These are phyloP conservation scores for Zaprionus camerounensis DNA, from an alignment of 1,140 invertebrate genomes.

Conservation along the genomic window DNA sequence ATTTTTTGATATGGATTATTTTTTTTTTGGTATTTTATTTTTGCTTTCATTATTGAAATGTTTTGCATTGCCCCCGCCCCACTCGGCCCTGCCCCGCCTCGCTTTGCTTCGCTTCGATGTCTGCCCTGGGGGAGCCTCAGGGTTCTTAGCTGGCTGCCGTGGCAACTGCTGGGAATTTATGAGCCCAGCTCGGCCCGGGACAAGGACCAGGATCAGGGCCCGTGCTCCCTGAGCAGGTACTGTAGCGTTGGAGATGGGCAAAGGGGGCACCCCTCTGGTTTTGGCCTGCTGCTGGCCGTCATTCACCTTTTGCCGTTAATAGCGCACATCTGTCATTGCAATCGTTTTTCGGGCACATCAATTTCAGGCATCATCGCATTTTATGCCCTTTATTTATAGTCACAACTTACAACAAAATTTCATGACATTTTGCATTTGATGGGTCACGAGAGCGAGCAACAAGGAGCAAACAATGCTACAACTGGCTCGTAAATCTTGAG, in stretches of 20 bases:
- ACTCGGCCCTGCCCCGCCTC: too few relatives aligned
- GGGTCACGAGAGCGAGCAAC: conserved; percentile 1
- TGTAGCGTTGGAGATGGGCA: too few relatives aligned
- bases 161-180: conserved; percentile 48
- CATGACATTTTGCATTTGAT: conserved; percentile 16
- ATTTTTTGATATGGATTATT: conserved; percentile 4
- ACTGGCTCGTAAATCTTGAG: conserved; percentile 2
- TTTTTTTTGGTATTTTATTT: conserved; percentile 18
- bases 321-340: conserved; percentile 58
- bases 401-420: conserved; percentile 35
- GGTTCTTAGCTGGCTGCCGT: conserved; percentile 1
- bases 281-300: neutral
- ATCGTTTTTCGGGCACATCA: conserved; percentile 49
- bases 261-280: too few relatives aligned
- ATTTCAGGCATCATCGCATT: conserved; percentile 45
- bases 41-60: conserved; percentile 52
- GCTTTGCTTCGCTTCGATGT: neutral
- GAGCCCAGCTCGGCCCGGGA: neutral
- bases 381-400: conserved; percentile 44
- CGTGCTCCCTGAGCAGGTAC: neutral
- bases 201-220: neutral
- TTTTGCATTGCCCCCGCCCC: conserved; percentile 39
- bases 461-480: conserved; percentile 2
- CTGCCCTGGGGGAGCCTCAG: conserved; percentile 30
- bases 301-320: conserved; percentile 50